phyloP scores from a whole-genome alignment of 2,888 invertebrate genomes.

The Tetrapedia diversipes region DNA sequence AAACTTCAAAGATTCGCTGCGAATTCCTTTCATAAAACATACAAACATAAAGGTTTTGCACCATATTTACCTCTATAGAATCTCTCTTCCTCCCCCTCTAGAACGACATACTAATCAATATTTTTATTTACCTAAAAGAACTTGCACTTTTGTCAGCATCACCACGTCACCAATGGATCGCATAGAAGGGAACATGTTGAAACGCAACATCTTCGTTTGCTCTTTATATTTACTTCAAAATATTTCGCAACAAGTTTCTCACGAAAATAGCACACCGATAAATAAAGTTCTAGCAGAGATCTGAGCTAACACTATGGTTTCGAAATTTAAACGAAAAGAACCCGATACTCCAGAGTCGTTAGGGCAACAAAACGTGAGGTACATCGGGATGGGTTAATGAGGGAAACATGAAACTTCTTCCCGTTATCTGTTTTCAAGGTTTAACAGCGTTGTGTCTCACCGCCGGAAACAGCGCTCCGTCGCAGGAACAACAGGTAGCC shows the following conservation, averaged over 20 bases:
- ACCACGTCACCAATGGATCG: no score
- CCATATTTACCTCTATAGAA: no score
- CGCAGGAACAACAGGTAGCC: slow-evolving; percentile 34
- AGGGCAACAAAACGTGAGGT: slow-evolving; percentile 10
- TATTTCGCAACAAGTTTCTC: slow-evolving; percentile 19
- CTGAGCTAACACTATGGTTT: background rate
- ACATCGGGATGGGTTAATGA: slow-evolving; percentile 19
- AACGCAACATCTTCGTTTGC: slow-evolving; percentile 12
- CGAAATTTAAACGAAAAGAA: slow-evolving; percentile 3
- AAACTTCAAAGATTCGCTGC: no score
- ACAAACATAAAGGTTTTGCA: no score
- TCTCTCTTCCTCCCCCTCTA: no score
- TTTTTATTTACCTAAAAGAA: no score
- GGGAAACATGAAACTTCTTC: slow-evolving; percentile 19
- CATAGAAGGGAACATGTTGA: no score
- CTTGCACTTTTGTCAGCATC: no score
- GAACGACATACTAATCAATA: no score
- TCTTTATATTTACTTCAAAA: background rate
- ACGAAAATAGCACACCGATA: background rate
- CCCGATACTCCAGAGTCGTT: background rate
- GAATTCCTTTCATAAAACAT: no score
- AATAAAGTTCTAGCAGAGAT: no score
- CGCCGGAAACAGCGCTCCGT: background rate
- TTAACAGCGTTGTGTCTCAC: slow-evolving; percentile 28
- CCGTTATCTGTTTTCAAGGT: slow-evolving; percentile 23